These are phyloP conservation scores for Helleia helle DNA, from an alignment of 2,888 invertebrate species.

Conservation along the genomic window DNA sequence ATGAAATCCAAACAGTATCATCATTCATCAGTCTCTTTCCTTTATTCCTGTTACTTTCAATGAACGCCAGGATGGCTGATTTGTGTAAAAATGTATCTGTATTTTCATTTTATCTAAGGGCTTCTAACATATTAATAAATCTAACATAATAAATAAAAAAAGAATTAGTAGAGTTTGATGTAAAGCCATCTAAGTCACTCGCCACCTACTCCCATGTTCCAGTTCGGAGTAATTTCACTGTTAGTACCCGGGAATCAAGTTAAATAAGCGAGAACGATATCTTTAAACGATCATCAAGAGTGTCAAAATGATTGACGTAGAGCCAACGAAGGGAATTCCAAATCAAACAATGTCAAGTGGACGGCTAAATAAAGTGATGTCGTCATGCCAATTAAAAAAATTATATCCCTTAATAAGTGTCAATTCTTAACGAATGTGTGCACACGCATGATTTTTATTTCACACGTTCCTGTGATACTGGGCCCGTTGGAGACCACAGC, in stretches of 20 bases:
- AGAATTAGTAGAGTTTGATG: no score
- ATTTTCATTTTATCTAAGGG: no score
- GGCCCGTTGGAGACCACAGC: constrained; percentile 25
- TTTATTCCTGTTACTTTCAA: no score
- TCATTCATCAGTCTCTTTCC: no score
- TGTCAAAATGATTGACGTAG: constrained; percentile 31
- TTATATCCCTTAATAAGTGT: constrained; percentile 72
- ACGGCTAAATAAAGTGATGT: constrained; percentile 61
- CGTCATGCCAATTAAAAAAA: constrained; percentile 73
- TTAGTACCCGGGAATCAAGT: constrained; percentile 10
- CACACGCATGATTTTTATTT: constrained; percentile 71
- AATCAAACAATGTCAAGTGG: constrained; percentile 58
- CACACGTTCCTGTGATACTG: constrained; percentile 60
- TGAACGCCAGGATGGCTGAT: no score
- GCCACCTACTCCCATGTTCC: no score
- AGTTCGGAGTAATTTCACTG: not conserved
- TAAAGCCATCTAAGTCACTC: no score
- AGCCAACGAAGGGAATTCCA: constrained; percentile 46
- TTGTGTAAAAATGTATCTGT: no score
- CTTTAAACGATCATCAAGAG: constrained; percentile 16
- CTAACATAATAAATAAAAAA: no score
- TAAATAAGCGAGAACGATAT: constrained; percentile 18
- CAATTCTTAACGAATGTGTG: constrained; percentile 74
- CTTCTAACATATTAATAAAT: no score
- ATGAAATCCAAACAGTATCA: no score